Evolutionary conservation across 2,797 vertebrate genomes (phyloP).

Genomic region (Gallinago nigripennis): DNA sequence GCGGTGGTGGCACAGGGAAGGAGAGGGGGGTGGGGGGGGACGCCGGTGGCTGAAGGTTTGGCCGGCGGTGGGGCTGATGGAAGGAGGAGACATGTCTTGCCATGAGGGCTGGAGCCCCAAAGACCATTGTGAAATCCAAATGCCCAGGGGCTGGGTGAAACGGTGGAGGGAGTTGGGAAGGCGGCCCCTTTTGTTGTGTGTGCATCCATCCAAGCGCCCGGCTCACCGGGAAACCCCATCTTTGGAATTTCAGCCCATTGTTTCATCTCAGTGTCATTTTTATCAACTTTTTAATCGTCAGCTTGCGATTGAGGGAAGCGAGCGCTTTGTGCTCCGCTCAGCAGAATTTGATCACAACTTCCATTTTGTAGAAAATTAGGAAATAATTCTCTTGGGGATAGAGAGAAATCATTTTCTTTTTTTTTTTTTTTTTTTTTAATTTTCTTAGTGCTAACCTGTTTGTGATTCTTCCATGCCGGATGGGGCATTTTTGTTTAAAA

Average conservation of each 20-base stretch:
- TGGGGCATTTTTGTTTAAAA: neutral
- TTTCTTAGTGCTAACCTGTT: neutral
- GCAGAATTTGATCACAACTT: constrained; percentile 21
- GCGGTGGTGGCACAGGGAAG: neutral
- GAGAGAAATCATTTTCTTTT: neutral
- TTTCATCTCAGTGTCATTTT: neutral
- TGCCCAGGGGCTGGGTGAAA: neutral
- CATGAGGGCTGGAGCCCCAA: constrained; percentile 31
- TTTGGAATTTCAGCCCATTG: neutral
- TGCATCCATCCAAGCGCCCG: neutral
- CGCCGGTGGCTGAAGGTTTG: neutral
- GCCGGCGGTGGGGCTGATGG: neutral
- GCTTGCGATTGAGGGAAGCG: neutral
- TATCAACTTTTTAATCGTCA: constrained; percentile 4
- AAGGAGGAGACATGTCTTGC: constrained; percentile 30
- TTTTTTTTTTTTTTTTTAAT: neutral
- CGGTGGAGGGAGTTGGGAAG: neutral
- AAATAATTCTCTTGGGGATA: neutral
- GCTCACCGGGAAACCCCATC: neutral
- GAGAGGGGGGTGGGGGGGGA: no score
- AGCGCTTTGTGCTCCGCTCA: neutral
- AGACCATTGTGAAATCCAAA: neutral
- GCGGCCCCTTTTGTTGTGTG: constrained; percentile 17
- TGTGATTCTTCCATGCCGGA: neutral
- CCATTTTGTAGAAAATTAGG: constrained; percentile 49